Base-by-base conservation (phyloP, 2,888 invertebrate genomes). In the Bombyx huttoni region DNA sequence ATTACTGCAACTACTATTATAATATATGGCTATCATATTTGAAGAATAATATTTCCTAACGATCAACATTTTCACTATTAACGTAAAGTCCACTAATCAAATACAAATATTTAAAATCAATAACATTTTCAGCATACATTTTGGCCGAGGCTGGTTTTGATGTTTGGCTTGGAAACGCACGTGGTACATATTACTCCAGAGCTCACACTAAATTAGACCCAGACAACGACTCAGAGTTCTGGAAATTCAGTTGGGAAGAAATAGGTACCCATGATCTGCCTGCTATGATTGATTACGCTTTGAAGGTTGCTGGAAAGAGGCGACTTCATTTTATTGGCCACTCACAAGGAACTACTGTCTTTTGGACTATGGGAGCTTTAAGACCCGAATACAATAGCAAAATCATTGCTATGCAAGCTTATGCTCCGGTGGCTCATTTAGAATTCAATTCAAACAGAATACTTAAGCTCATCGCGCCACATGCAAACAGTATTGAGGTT, bases 211-310 rank as follows among this genome's bases (percentile, higher is more conserved):
- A 70, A 0, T 60, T 81, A 70, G 62, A 83, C 53, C 78, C 87
- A 0, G 69, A 68, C 13, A 56, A 55, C 9, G 52, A 58, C 33
- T 53, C 63, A n/a, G 65, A 77, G 12, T 93, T 88, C 67, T 93
- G 92, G 92, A 70, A 89, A 46, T 93, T 91, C 65, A 94, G 94
- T 60, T 96, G 93, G 92, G 94, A 96, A 70, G 92, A 95, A 68
- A 94, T 96, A 73, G 94, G 93, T 0, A 71, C 85, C 49, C 89
- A 81, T 56, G 97, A 97, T 75, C 65, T 97, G 13, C 94, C 96
- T 0, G 91, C 93, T 0, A 92, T 92, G 79, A 91, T 97, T 50
- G 93, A 96, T 69, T 91, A 92, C 67, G 86, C 93, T 1, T 70
- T 92, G 0, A 58, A 68, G 1, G 55, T 59, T 3, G 93, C 94